A percentile compares a stretch with the other conserved stretches of the same genome.
These are phyloP conservation scores for Mythimna vitellina DNA, from an alignment of 2,888 invertebrate genomes.

Conservation along the genomic window DNA sequence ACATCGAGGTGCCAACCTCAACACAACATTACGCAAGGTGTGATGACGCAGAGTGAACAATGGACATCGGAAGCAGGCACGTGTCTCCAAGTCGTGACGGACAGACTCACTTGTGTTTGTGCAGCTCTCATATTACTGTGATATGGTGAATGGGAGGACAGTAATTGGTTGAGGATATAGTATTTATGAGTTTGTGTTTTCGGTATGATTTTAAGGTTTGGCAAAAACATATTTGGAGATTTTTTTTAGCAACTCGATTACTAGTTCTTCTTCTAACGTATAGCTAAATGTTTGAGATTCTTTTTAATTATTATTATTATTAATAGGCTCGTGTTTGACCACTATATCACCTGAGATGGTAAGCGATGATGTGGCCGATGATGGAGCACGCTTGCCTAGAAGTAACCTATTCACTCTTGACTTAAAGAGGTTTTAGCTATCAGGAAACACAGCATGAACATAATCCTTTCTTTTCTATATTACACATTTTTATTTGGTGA, in stretches of 20 bases:
- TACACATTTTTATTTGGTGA: too few species aligned
- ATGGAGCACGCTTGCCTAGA: too few species aligned
- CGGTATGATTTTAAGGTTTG: not conserved
- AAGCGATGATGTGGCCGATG: too few species aligned
- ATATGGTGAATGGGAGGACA: constrained; percentile 19
- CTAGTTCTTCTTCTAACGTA: not conserved
- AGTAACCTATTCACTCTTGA: too few species aligned
- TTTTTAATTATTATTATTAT: too few species aligned
- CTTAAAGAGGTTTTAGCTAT: too few species aligned
- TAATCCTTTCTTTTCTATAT: too few species aligned
- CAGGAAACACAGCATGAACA: too few species aligned
- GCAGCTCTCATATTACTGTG: constrained; percentile 41
- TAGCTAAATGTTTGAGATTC: too few species aligned
- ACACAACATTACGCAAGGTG: constrained; percentile 50
- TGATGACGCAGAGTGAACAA: constrained; percentile 63
- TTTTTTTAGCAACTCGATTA: not conserved
- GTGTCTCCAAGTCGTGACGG: constrained; percentile 65
- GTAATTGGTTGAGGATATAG: constrained; percentile 16
- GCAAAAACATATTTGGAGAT: not conserved
- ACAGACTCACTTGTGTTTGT: constrained; percentile 60
- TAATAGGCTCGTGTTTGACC: too few species aligned
- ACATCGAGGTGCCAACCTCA: constrained; percentile 28
- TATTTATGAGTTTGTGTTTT: not conserved
- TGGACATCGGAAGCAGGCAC: constrained; percentile 64
- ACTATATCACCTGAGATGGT: too few species aligned